Evolutionary conservation across 2,888 invertebrate species (phyloP), one percentile per base, ranked within the genome.

Genomic region (Odontomyia ornata): DNA sequence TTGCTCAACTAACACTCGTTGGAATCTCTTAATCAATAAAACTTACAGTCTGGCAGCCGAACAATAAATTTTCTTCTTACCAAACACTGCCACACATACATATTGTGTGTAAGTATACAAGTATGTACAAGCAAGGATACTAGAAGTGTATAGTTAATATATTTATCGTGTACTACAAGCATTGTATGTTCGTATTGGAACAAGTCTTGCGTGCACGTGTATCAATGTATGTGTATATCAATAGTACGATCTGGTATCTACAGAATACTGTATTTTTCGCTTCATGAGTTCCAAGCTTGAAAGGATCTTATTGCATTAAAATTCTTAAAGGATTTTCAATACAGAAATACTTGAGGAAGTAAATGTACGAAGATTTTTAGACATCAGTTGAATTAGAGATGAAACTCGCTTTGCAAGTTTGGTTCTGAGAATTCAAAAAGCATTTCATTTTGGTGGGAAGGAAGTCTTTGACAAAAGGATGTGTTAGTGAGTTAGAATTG

Each of bases 1-100:
- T 73, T 73, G 73, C 60, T 73, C 73, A 57, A 73, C 60, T 73
- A 72, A 27, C 23, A 67, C 60, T 21, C 73, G 4, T 47, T 30
- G 73, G 73, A 60, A 73, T 73, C 73, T 73, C 73, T 73, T 73
- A 73, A 73, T 73, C 73, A 73, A 73, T 73, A 73, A 72, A 73
- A 73, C 73, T 73, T 57, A 60, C 36, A 73, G 57, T 73, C 57
- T 57, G 60, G 69, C 43, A 60, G 30, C 36, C 36, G 60, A 73
- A 57, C 73, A 57, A 73, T 73, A 73, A 73, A 73, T 73, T 73
- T 73, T 69, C 69, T 30, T 46, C 69, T 15, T 69, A 30, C 25
- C 69, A 28, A 46, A 69, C 11, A 30, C 18, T 4, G 23, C 18
- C 25, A 69, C 3, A 7, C 27, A 67, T 67, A 15, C 65, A 67